Conservation (phyloP, 1,140 invertebrate genomes). For the Pogonomyrmex barbatus region DNA sequence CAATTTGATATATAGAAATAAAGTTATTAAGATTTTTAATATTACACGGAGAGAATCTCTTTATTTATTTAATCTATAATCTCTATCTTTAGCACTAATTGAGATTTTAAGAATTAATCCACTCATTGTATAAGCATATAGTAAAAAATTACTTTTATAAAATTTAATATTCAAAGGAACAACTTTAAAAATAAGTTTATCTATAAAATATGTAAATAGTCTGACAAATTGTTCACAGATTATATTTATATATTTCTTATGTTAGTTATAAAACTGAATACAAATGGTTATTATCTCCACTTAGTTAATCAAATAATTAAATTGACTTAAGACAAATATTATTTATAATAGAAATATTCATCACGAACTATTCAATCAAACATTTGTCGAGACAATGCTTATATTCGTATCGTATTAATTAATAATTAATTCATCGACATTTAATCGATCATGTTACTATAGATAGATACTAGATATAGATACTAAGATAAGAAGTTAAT, state of each 20-base stretch:
- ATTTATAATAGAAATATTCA: background rate
- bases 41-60: background rate
- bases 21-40: background rate
- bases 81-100: background rate
- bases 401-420: conserved; percentile 32
- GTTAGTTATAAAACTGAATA: background rate
- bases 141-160: conserved; percentile 1
- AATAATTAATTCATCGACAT: background rate
- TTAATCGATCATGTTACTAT: conserved; percentile 5
- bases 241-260: background rate
- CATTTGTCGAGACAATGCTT: background rate
- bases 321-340: background rate
- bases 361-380: conserved; percentile 6
- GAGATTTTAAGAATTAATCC: background rate
- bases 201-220: background rate
- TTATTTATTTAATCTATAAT: background rate
- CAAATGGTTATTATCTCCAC: background rate
- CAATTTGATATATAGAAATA: background rate
- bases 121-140: background rate
- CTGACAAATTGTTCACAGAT: background rate
- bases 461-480: background rate
- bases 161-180: background rate
- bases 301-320: background rate
- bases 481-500: background rate
- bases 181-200: background rate